Evolutionary conservation across 2,888 invertebrate species (phyloP).

Genomic region (Pediacus dermestoides): DNA sequence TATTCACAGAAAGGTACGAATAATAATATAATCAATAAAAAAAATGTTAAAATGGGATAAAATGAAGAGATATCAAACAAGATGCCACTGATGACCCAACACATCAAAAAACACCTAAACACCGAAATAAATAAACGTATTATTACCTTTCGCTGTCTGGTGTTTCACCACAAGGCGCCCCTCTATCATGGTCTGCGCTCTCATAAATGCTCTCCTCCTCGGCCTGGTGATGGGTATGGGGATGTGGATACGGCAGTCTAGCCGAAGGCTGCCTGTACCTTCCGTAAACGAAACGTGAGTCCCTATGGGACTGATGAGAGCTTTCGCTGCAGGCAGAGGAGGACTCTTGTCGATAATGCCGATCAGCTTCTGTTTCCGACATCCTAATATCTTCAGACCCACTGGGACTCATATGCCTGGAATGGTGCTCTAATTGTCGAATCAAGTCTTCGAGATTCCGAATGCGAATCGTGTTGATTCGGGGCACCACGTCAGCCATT

Average conservation of each 20-base stretch:
- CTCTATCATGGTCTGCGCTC: conserved; percentile 73
- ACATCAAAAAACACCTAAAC: too few relatives aligned
- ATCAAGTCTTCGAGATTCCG: conserved; percentile 89
- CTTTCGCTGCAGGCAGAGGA: conserved; percentile 69
- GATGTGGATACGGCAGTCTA: conserved; percentile 43
- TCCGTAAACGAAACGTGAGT: conserved; percentile 68
- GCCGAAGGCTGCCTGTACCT: conserved; percentile 56
- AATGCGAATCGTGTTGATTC: conserved; percentile 81
- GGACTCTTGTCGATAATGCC: conserved; percentile 69
- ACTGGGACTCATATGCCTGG: conserved; percentile 85
- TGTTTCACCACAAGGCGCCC: conserved; percentile 68
- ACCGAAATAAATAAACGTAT: too few relatives aligned
- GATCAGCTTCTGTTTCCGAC: conserved; percentile 86
- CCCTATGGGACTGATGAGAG: conserved; percentile 74
- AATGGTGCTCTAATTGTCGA: conserved; percentile 82
- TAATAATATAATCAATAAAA: too few relatives aligned
- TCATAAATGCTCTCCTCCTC: conserved; percentile 87
- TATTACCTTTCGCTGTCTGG: conserved; percentile 84
- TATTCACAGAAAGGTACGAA: too few relatives aligned
- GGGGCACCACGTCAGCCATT: conserved; percentile 72
- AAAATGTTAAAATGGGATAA: too few relatives aligned
- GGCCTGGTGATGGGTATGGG: conserved; percentile 53
- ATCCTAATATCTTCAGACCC: conserved; percentile 86
- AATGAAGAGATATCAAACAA: too few relatives aligned
- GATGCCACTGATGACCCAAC: too few relatives aligned